Conservation (phyloP, 2,113 vertebrate genomes). For the Bostrychus sinensis region DNA sequence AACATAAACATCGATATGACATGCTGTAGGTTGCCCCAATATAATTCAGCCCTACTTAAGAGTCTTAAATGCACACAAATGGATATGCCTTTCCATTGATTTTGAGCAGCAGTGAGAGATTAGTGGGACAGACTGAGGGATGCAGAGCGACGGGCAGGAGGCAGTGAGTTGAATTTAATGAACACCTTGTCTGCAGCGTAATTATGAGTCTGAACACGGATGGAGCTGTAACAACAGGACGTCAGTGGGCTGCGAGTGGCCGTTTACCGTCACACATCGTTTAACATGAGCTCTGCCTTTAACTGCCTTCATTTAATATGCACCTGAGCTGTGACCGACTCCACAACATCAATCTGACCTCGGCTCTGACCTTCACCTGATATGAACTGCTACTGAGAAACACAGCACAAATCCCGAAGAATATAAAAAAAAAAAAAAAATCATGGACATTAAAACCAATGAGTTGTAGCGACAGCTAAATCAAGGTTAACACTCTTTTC, state of each 20-base stretch:
- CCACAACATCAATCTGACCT: conserved; percentile 1
- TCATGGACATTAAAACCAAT: no score
- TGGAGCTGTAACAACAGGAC: conserved; percentile 40
- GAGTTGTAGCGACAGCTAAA: no score
- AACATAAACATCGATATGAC: no score
- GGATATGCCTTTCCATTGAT: background rate
- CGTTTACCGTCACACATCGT: conserved; percentile 19
- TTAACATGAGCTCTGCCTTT: conserved; percentile 5
- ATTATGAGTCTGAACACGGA: conserved; percentile 50
- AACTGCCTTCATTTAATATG: conserved; percentile 4
- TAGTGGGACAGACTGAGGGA: background rate
- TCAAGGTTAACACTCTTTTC: no score
- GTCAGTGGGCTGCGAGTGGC: conserved; percentile 22
- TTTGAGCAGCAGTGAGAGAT: background rate
- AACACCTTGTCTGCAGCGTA: conserved; percentile 39
- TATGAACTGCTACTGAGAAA: background rate
- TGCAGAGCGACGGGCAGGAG: background rate
- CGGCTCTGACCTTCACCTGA: conserved; percentile 8
- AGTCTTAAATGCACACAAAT: background rate
- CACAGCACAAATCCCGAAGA: background rate
- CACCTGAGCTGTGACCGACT: background rate
- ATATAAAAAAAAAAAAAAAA: no score
- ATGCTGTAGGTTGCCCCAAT: no score
- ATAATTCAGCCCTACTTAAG: no score
- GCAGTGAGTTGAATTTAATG: conserved; percentile 36